A percentile compares a stretch with the other conserved stretches of the same genome.
Evolutionary conservation across 2,888 invertebrate species (phyloP).

Genomic region (Tachina fera): DNA sequence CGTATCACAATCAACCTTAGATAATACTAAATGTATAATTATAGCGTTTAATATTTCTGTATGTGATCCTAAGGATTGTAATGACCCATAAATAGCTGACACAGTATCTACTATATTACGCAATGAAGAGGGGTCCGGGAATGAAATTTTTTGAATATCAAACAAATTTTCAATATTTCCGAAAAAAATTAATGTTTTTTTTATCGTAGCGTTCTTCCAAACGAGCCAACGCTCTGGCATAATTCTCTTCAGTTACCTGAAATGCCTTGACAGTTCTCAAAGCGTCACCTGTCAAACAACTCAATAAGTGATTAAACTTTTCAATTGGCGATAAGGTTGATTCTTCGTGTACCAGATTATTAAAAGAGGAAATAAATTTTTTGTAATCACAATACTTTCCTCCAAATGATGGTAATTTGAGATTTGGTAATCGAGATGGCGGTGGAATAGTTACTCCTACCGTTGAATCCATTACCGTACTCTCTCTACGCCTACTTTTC

Average conservation of each 20-base stretch:
- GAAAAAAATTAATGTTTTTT: conserved; percentile 29
- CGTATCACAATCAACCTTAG: conserved; percentile 22
- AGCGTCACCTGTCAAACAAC: conserved; percentile 35
- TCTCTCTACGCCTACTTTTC: neutral
- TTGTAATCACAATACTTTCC: neutral
- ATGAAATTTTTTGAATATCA: conserved; percentile 20
- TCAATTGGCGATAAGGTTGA: conserved; percentile 11
- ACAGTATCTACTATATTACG: conserved; percentile 28
- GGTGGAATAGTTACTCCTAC: neutral
- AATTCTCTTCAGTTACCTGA: conserved; percentile 18
- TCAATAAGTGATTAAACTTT: conserved; percentile 47
- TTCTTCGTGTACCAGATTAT: conserved; percentile 8
- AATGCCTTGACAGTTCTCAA: conserved; percentile 26
- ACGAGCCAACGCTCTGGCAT: conserved; percentile 25
- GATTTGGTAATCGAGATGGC: neutral
- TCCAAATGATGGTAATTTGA: neutral
- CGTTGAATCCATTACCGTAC: neutral
- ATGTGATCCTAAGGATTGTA: conserved; percentile 9
- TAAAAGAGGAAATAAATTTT: conserved; percentile 2
- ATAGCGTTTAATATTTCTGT: conserved; percentile 12
- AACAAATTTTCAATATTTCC: conserved; percentile 16
- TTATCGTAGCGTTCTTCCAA: conserved; percentile 29
- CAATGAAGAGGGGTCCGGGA: neutral
- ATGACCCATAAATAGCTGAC: conserved; percentile 27
- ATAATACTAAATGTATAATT: conserved; percentile 15